Evolutionary conservation across 2,113 vertebrate species (phyloP), one percentile per base, ranked within the genome.

Genomic region (Syngnathoides biaculeatus): DNA sequence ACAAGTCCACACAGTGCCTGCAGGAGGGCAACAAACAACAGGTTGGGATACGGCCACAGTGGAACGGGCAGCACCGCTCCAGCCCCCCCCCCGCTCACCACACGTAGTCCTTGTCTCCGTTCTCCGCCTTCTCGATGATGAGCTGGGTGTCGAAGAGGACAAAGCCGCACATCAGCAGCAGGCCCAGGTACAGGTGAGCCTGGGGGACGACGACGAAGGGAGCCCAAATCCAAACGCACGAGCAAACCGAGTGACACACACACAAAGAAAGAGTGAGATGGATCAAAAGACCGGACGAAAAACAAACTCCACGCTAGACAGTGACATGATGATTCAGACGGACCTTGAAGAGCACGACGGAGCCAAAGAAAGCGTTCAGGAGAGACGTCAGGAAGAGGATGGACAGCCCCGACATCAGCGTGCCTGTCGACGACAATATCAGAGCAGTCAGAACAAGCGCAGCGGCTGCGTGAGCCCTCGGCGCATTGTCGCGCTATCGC

Each of bases 61-160:
- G 30, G 30, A 35, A 35, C 30, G 30, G 30, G 30, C 30, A 35
- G 30, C 30, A 35, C 30, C 30, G 30, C 1, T 3, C 0, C 3
- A 13, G 10, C 47, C 15, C 42, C 47, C 17, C 93, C 48, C 8
- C 10, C 8, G 10, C 26, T 94, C 73, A 97, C 97, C 96, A 99
- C 87, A 99, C 94, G 62, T 98, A 98, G 84, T 99, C 96, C 82
- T 97, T 96, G 87, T 99, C 97, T 67, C 97, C 97, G 3, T 90
- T 91, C 85, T 98, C 96, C 0, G 95, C 95, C 74, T 98, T 98
- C 90, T 98, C 97, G 2, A 99, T 98, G 89, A 99, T 98, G 69
- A 99, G 95, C 86, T 99, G 97, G 42, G 97, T 98, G 92, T 98
- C 96, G 19, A 98, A 99, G 72, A 99, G 94, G 79, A 99, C 95